These are phyloP conservation scores for Mus caroli DNA, from an alignment of 2,797 vertebrate genomes.

Conservation along the genomic window DNA sequence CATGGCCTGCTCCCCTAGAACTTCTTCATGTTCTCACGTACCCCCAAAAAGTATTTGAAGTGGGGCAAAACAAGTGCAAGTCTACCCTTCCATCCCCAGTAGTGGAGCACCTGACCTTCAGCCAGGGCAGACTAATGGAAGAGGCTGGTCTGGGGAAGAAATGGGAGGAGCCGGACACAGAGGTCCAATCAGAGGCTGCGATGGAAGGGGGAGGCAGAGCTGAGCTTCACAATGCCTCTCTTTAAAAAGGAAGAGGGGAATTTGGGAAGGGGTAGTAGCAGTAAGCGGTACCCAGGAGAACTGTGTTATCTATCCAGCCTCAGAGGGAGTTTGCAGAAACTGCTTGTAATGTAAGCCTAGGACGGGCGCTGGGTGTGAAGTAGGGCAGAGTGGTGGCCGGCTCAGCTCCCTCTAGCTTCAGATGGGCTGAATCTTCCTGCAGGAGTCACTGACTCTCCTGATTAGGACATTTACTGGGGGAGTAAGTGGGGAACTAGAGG, in stretches of 20 bases:
- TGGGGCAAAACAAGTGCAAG: neutral
- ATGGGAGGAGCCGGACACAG: slow-evolving; percentile 17
- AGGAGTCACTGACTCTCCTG: neutral
- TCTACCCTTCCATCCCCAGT: neutral
- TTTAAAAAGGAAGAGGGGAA: slow-evolving; percentile 6
- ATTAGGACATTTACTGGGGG: neutral
- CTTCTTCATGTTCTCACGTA: neutral
- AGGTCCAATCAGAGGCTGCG: neutral
- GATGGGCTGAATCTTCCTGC: neutral
- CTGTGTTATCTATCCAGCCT: neutral
- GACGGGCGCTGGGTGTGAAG: neutral
- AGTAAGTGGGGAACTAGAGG: neutral
- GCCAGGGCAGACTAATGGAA: neutral
- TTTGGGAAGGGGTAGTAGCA: neutral
- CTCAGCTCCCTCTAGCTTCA: neutral
- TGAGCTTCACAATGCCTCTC: neutral
- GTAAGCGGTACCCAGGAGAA: neutral
- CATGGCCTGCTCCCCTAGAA: slow-evolving; percentile 37
- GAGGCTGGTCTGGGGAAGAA: neutral
- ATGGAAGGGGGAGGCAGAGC: neutral
- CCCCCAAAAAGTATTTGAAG: neutral
- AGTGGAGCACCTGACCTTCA: neutral
- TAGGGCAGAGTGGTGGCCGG: neutral
- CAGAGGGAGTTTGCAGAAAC: neutral
- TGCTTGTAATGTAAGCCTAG: neutral